Percentiles rank a stretch among this genome's conserved stretches.
phyloP scores from a whole-genome alignment of 2,888 invertebrate genomes.

The Lymantria dispar region DNA sequence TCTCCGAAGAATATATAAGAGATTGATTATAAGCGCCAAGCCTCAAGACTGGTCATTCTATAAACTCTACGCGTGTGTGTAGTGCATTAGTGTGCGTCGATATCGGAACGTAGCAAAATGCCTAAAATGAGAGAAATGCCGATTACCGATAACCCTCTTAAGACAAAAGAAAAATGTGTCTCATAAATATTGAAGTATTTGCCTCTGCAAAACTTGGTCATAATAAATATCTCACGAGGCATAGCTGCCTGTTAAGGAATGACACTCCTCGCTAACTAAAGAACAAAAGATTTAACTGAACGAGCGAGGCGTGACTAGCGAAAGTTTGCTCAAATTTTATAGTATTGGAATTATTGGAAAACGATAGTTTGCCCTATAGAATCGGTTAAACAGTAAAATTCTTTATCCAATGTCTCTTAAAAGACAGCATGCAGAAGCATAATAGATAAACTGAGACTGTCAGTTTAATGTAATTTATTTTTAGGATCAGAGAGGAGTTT shows the following conservation, averaged over 20 bases:
- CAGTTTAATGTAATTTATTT: background rate
- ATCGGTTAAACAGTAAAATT: slow-evolving; percentile 18
- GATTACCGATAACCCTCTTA: too few relatives aligned
- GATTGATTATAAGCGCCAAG: too few relatives aligned
- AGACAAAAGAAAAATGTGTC: background rate
- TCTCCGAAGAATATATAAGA: too few relatives aligned
- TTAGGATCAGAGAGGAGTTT: too few relatives aligned
- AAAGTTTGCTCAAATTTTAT: slow-evolving; percentile 50
- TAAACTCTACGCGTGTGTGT: too few relatives aligned
- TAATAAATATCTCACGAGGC: slow-evolving; percentile 32
- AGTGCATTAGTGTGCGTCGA: too few relatives aligned
- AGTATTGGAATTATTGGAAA: slow-evolving; percentile 43
- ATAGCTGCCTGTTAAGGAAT: slow-evolving; percentile 48
- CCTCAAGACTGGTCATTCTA: too few relatives aligned
- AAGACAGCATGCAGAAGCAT: slow-evolving; percentile 1
- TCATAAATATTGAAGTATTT: background rate
- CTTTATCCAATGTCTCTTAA: background rate
- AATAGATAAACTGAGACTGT: slow-evolving; percentile 1
- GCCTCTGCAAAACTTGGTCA: slow-evolving; percentile 21
- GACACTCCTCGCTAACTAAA: slow-evolving; percentile 46
- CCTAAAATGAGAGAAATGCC: too few relatives aligned
- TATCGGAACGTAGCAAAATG: too few relatives aligned
- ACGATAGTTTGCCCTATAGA: slow-evolving; percentile 38
- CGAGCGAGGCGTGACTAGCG: slow-evolving; percentile 43
- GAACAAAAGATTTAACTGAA: slow-evolving; percentile 53